Base-by-base conservation (phyloP, 1,140 invertebrate genomes). In the Acromyrmex echinatior region DNA sequence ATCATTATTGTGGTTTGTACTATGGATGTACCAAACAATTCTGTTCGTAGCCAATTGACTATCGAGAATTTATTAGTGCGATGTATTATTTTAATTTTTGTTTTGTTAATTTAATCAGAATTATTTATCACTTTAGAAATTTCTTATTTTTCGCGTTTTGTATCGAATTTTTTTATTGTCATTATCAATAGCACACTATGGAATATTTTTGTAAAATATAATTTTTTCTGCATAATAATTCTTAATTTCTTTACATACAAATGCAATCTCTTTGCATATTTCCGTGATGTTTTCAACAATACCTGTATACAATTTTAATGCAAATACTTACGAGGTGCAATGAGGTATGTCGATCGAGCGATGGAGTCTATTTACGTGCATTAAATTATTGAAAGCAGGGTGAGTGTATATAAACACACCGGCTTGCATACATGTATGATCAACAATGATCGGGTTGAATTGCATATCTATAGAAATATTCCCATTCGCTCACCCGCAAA, bases 381-480 rank as follows among this genome's bases (percentile, higher is more conserved):
- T 81, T 70, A 80, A 86, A 86, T 80, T 86, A 86, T 35, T 35
- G 85, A 70, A 70, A 86, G 77, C 76, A n/a, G 51, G 9, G n/a
- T 53, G 49, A 16, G 45, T 77, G 31, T 18, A 65, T 60, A 51
- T 56, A 74, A 60, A 74, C 60, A n/a, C 31, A 35, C 3, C 49
- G 10, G 56, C 49, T 71, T 74, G 56, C 80, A 65, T 77, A 79
- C 82, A 56, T 85, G 39, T 77, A 78, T 85, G 73, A 79, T 86
- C 82, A 79, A 86, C 82, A 86, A 86, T 66, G 82, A 85, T 78
- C 73, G 74, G 51, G 35, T 28, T 79, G 82, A 86, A 79, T 86
- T 79, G 74, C 60, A 77, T 86, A 77, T 78, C 74, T 35, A 79
- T 53, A 86, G 74, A 79, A 86, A 79, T 79, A 79, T 79, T 49